phyloP scores from a whole-genome alignment of 1,140 invertebrate genomes.

The Thaumatotibia leucotreta region DNA sequence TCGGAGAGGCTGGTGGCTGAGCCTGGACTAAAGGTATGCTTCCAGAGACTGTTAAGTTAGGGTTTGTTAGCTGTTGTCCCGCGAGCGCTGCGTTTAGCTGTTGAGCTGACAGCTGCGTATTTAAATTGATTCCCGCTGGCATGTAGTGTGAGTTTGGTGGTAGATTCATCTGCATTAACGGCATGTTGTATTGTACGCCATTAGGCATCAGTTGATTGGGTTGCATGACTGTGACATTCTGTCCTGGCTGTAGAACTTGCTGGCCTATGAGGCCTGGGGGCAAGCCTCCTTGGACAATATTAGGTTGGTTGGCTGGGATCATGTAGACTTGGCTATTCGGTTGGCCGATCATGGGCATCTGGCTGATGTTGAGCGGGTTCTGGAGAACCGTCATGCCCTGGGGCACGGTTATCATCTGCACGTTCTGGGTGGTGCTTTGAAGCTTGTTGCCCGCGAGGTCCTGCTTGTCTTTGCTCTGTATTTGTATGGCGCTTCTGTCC shows the following conservation, averaged over 20 bases:
- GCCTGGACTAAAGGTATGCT: conserved; percentile 65
- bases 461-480: conserved; percentile 66
- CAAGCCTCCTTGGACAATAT: conserved; percentile 48
- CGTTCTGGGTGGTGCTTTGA: conserved; percentile 59
- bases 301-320: conserved; percentile 64
- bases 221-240: conserved; percentile 67
- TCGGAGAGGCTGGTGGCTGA: conserved; percentile 44
- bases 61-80: conserved; percentile 51
- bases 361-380: conserved; percentile 61
- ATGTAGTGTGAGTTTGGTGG: conserved; percentile 58
- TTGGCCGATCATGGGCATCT: conserved; percentile 62
- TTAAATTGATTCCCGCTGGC: conserved; percentile 58
- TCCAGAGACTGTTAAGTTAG: conserved; percentile 49
- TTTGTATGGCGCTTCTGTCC: conserved; percentile 62
- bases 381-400: conserved; percentile 67
- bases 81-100: conserved; percentile 62
- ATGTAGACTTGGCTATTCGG: conserved; percentile 69
- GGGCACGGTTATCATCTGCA: conserved; percentile 69
- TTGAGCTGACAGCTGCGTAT: conserved; percentile 60
- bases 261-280: conserved; percentile 53
- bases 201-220: conserved; percentile 61
- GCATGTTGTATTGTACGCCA: conserved; percentile 64
- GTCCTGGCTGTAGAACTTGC: conserved; percentile 58
- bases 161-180: conserved; percentile 66
- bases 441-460: conserved; percentile 52